Base-by-base conservation (phyloP, 2,113 vertebrate species). In the Hucho hucho region DNA sequence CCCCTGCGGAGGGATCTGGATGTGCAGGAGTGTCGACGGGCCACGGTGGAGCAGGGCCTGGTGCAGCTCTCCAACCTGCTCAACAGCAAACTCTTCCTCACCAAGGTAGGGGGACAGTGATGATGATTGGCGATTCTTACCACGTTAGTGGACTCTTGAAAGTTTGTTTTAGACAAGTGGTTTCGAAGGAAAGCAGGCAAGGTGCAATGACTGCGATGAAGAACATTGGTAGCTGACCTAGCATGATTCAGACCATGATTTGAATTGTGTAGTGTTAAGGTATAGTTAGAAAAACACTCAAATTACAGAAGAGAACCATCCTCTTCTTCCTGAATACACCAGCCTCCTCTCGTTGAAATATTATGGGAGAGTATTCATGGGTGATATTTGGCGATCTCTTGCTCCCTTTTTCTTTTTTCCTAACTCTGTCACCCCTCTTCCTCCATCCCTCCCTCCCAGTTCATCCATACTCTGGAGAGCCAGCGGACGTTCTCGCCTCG, bases 51-150 rank as follows among this genome's bases (percentile, higher is more conserved):
- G 77, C 98, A 99, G 79, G 98, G 98, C 53, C 92, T 99, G 85
- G 93, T 97, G 47, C 97, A 99, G 89, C 94, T 99, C 37, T 99
- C 97, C 69, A 99, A 99, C 85, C 93, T 99, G 72, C 97, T 99
- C 77, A 99, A 99, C 90, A 99, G 97, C 92, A 99, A 99, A 79
- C 96, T 99, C 61, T 99, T 99, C 88, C 96, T 99, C 87, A 99
- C 96, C 81, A 99, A 98, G 96, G 98, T 99, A 90, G 67, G 5
- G 46, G 47, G 28, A 18, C 4, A 5, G 25, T 6, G 11, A 6
- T 4, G 66, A 0, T 0, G 0, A 26, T 16, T 6, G 4, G 25
- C 26, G 4, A 9, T 43, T 43, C 37, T 43, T 43, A 43, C 37
- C 37, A 11, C 37, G 9, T 43, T 43, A 11, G 37, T 43, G 37